Evolutionary conservation across 2,888 invertebrate genomes (phyloP).

Genomic region (Lysandra coridon): DNA sequence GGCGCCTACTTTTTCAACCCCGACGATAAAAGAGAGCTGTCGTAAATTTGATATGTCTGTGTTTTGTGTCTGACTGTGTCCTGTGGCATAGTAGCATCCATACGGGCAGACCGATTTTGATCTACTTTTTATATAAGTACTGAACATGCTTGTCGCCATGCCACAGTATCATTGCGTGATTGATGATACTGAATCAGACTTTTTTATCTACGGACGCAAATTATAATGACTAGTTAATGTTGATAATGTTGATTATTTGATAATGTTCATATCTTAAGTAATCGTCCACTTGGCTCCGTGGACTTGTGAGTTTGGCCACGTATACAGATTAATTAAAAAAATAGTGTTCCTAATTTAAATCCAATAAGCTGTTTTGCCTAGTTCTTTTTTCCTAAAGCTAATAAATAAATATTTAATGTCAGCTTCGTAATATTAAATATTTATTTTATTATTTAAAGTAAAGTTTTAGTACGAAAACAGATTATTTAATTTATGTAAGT

Average conservation of each 20-base stretch:
- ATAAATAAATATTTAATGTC: neutral
- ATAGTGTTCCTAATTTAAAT: conserved; percentile 31
- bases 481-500: conserved; percentile 33
- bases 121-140: too few species aligned
- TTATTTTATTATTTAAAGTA: neutral
- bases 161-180: neutral
- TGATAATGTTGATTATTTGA: conserved; percentile 61
- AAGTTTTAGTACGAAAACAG: conserved; percentile 33
- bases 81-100: too few species aligned
- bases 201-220: conserved; percentile 38
- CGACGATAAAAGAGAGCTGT: too few species aligned
- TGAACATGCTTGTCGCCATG: neutral
- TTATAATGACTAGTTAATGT: conserved; percentile 60
- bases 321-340: conserved; percentile 12
- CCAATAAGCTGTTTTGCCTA: neutral
- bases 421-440: neutral
- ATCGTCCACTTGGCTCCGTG: conserved; percentile 59
- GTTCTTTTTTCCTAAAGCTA: neutral
- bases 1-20: too few species aligned
- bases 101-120: too few species aligned
- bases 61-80: too few species aligned
- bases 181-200: conserved; percentile 26
- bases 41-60: too few species aligned
- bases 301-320: conserved; percentile 52
- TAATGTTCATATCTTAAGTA: conserved; percentile 56